Evolutionary conservation across 2,797 vertebrate species (phyloP).

Genomic region (Alca torda): DNA sequence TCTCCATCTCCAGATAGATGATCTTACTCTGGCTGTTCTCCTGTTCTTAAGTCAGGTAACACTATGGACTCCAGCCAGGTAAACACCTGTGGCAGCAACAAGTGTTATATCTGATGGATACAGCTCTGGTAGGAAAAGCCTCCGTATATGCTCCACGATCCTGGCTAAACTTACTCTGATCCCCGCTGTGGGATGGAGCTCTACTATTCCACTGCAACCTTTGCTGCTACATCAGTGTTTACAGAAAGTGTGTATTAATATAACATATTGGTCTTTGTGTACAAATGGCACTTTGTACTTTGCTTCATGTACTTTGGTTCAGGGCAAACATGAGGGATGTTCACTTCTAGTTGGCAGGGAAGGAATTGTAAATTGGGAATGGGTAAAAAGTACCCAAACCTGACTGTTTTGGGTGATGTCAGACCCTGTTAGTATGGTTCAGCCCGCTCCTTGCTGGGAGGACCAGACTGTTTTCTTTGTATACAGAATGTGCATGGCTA

Average conservation of each 20-base stretch:
- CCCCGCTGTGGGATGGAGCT: neutral
- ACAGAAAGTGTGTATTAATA: neutral
- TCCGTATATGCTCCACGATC: fast-evolving
- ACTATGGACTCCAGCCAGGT: neutral
- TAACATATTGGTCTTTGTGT: neutral
- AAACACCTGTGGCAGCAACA: neutral
- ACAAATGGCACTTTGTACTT: neutral
- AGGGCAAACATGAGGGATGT: neutral
- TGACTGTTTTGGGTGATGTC: neutral
- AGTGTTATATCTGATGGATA: neutral
- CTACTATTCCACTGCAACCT: neutral
- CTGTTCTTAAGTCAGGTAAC: neutral
- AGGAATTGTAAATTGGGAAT: neutral
- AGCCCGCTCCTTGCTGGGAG: neutral
- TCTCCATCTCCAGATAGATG: neutral
- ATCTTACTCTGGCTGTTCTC: neutral
- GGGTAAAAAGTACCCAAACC: neutral
- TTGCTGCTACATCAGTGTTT: neutral
- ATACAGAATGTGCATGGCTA: neutral
- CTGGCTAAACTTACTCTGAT: neutral
- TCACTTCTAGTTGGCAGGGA: neutral
- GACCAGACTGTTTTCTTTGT: neutral
- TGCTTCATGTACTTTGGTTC: neutral
- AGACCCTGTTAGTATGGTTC: neutral
- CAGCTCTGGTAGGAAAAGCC: neutral